Evolutionary conservation across 2,797 vertebrate species (phyloP).

Genomic region (Otolemur crassicaudatus): DNA sequence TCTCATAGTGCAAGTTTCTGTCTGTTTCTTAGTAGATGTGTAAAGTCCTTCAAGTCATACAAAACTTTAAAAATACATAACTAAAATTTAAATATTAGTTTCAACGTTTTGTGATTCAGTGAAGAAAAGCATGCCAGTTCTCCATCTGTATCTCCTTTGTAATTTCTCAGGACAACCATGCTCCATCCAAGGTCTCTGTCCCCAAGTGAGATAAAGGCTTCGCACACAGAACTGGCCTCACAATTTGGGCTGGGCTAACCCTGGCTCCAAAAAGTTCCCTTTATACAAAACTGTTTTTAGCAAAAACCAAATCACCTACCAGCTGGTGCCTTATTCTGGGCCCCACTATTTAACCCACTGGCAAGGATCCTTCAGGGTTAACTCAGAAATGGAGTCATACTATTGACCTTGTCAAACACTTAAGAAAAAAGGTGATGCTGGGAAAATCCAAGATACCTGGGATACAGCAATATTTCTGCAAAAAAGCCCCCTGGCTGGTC

Average conservation of each 20-base stretch:
- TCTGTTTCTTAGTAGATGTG: neutral
- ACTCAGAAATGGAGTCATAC: constrained; percentile 3
- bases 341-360: neutral
- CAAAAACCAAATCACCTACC: neutral
- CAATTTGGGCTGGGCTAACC: neutral
- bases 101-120: neutral
- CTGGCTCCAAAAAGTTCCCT: constrained; percentile 9
- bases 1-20: neutral
- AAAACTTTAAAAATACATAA: neutral
- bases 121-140: neutral
- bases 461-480: neutral
- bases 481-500: neutral
- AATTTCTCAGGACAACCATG: neutral
- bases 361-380: constrained; percentile 23
- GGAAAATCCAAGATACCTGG: neutral
- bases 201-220: neutral
- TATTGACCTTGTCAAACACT: constrained; percentile 24
- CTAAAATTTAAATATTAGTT: neutral
- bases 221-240: neutral
- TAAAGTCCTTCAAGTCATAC: neutral
- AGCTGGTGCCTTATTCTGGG: constrained; percentile 37
- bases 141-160: neutral
- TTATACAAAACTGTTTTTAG: constrained; percentile 18
- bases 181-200: neutral
- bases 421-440: neutral